Evolutionary conservation across 2,888 invertebrate species (phyloP).

Genomic region (Lydus trimaculatus): DNA sequence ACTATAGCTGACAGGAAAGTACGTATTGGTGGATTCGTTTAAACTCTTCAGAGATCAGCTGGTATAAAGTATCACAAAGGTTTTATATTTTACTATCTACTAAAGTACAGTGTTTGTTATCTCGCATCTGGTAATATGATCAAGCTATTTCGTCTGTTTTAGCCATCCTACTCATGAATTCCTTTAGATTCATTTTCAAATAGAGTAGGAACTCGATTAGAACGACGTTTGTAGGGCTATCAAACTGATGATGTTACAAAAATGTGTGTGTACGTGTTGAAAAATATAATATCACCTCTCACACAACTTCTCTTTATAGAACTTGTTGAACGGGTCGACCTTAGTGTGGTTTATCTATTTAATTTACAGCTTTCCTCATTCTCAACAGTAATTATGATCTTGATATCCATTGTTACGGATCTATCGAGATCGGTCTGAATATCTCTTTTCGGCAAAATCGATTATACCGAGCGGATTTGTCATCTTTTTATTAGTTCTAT

Average conservation of each 20-base stretch:
- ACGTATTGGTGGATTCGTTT: not conserved
- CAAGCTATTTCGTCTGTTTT: conserved; percentile 43
- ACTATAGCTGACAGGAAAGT: too few relatives aligned
- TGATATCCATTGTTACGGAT: too few relatives aligned
- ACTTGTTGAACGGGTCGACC: too few relatives aligned
- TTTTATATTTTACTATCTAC: conserved; percentile 36
- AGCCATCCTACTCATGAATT: conserved; percentile 38
- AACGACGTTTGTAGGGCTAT: not conserved
- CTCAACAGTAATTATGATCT: too few relatives aligned
- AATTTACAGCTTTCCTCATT: too few relatives aligned
- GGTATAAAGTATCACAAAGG: conserved; percentile 43
- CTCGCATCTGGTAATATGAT: conserved; percentile 43
- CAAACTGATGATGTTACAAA: not conserved
- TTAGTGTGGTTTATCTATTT: too few relatives aligned
- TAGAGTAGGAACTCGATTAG: not conserved
- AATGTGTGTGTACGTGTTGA: not conserved
- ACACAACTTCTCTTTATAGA: too few relatives aligned
- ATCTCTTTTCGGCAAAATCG: too few relatives aligned
- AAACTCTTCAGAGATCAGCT: conserved; percentile 25
- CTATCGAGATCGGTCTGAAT: too few relatives aligned
- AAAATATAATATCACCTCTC: not conserved
- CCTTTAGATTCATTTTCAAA: not conserved
- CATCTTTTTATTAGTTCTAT: not conserved
- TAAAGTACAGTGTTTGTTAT: conserved; percentile 28
- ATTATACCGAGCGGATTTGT: not conserved